Evolutionary conservation across 2,797 vertebrate genomes (phyloP).

Genomic region (Crenuchus spilurus): DNA sequence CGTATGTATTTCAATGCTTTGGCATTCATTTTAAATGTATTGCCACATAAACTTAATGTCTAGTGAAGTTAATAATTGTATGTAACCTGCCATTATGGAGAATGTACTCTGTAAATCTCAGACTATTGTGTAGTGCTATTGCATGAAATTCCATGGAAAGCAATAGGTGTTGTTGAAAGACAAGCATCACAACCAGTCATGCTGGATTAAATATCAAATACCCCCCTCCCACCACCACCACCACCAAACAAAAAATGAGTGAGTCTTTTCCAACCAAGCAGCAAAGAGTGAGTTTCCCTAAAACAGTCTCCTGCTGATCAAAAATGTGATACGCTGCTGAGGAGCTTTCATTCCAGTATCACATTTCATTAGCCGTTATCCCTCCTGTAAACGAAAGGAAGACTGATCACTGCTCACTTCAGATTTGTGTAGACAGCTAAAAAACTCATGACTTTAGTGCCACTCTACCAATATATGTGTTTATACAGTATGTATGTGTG

Average conservation of each 20-base stretch:
- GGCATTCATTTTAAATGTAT: no score
- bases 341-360: slow-evolving; percentile 7
- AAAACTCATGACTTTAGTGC: neutral
- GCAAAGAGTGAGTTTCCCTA: neutral
- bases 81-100: no score
- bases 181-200: neutral
- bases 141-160: neutral
- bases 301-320: neutral
- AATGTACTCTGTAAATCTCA: no score
- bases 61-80: no score
- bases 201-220: neutral
- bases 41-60: no score
- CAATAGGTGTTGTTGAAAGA: neutral
- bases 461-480: no score
- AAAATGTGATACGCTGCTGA: neutral
- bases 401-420: neutral
- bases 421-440: neutral
- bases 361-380: neutral
- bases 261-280: neutral
- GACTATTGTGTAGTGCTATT: no score
- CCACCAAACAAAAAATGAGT: neutral
- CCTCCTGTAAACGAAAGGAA: neutral
- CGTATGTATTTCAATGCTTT: no score
- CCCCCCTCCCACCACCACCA: neutral
- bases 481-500: no score